Base-by-base conservation (phyloP, 2,797 vertebrate species). In the Clarias fuscus region DNA sequence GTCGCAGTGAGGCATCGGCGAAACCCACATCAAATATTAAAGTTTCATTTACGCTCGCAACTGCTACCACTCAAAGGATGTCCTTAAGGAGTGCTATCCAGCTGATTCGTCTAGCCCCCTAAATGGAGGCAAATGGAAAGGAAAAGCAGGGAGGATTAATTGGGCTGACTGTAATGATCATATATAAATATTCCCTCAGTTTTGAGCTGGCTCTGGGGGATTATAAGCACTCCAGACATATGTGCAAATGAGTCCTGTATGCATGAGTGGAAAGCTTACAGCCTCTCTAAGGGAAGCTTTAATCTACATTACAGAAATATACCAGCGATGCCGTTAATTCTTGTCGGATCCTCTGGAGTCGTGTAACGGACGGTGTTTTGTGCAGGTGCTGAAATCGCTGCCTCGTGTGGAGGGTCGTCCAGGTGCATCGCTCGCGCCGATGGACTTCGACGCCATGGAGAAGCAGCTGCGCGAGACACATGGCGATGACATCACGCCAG, bases 331-430 rank as follows among this genome's bases (percentile, higher is more conserved):
- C 24, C 1, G 53, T 65, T 62, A 71, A 78, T 79, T 58, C 67
- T 40, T 67, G 20, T 65, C 68, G 10, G 4, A 1, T 81, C 10
- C 56, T 76, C 30, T 33, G 53, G 33, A 80, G 71, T 40, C 27
- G 24, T 20, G 27, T 73, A 73, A 58, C 27, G 4, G 30, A 61
- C 80, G n/a, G 40, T n/a, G 13, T 27, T 48, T 37, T 43, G 4
- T 64, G 33, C 89, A 98, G 97, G 97, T 99, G 76, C 93, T 98
- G 82, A 99, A 98, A 93, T 95, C 95, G 6, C 94, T 98, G 5
- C 93, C 95, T 0, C 93, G 97, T 0, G 89, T 98, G 0, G 97
- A 98, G 86, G 98, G 98, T 1, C 96, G 97, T 43, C 98, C 97
- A 0, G 97, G 98, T 1, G 96, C 97, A 83, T 95, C 96, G 0